Conservation (phyloP, 2,888 invertebrate genomes). For the Ophion ellenae region DNA sequence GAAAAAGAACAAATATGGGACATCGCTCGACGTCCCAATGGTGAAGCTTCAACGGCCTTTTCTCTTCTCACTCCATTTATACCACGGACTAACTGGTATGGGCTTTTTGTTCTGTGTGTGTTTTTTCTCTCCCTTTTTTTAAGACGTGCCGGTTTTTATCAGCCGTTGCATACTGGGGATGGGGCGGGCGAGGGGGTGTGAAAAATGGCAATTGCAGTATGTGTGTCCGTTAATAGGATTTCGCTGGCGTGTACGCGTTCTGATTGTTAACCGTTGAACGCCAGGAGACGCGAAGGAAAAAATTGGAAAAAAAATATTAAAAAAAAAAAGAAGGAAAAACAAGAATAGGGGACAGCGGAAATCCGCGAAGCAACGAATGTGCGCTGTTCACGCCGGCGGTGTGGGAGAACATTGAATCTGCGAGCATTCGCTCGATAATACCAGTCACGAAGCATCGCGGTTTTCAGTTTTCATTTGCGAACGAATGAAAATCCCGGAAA, state of each 20-base stretch:
- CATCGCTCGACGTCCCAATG: no score
- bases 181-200: neutral
- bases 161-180: no score
- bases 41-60: no score
- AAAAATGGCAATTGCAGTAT: slow-evolving; percentile 9
- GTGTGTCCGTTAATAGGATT: slow-evolving; percentile 40
- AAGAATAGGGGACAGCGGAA: slow-evolving; percentile 28
- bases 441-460: slow-evolving; percentile 17
- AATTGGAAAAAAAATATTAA: slow-evolving; percentile 1
- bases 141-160: slow-evolving; percentile 7
- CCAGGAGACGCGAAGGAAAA: slow-evolving; percentile 2
- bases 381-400: neutral
- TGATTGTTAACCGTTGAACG: slow-evolving; percentile 47
- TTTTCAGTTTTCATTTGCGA: slow-evolving; percentile 24
- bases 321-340: neutral
- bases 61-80: neutral
- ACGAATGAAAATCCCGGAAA: slow-evolving; percentile 7
- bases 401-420: slow-evolving; percentile 7
- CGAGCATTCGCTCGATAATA: slow-evolving; percentile 25
- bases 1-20: no score
- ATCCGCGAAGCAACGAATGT: slow-evolving; percentile 20
- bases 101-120: neutral
- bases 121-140: neutral
- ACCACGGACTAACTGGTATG: neutral
- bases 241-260: slow-evolving; percentile 33